phyloP scores from a whole-genome alignment of 2,113 vertebrate species.

The Pelusios castaneus region DNA sequence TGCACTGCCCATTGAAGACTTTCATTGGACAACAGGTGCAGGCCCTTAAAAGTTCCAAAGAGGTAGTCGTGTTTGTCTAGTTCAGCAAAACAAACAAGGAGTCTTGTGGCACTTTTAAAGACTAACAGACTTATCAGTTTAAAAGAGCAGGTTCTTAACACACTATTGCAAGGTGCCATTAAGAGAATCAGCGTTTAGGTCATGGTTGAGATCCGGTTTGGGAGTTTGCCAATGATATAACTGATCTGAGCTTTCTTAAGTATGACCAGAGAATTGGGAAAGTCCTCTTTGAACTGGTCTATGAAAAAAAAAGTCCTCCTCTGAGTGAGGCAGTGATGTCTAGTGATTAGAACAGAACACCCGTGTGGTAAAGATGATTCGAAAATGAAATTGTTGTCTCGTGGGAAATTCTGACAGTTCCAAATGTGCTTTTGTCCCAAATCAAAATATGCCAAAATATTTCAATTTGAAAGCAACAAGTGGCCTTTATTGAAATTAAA shows the following conservation, averaged over 20 bases:
- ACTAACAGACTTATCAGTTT: too few relatives aligned
- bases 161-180: neutral
- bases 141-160: neutral
- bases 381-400: neutral
- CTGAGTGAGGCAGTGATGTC: neutral
- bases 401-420: neutral
- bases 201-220: neutral
- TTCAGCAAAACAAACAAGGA: too few relatives aligned
- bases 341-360: neutral
- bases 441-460: too few relatives aligned
- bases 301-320: neutral
- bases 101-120: too few relatives aligned
- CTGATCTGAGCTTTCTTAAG: neutral
- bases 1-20: neutral
- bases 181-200: neutral
- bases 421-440: neutral
- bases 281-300: neutral
- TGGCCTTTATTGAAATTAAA: neutral
- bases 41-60: neutral
- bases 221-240: neutral
- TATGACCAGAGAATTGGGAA: accelerated
- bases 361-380: neutral
- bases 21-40: neutral
- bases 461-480: accelerated
- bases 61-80: too few relatives aligned